Base-by-base conservation (phyloP, 2,113 vertebrate species). In the Amazona vittata region DNA sequence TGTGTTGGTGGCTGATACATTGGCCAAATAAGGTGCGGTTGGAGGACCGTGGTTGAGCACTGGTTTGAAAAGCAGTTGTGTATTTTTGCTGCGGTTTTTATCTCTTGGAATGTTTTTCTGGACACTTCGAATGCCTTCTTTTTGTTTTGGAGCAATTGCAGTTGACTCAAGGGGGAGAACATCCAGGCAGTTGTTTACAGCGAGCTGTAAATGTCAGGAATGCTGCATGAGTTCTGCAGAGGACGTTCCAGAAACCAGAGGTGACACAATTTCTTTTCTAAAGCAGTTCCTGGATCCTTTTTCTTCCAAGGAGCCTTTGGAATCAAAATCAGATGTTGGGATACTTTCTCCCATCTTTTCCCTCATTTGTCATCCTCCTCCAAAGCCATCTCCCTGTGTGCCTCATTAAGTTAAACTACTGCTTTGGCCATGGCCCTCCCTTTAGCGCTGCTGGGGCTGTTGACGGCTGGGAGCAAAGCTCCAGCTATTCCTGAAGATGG, bases 111-210 rank as follows among this genome's bases (percentile, higher is more conserved):
- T 80, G 49, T 39, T 91, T 89, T 68, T 75, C 46, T 64, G 50
- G 53, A 33, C 55, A 43, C 39, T 92, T 84, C 22, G 83, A 15
- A 74, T 86, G 47, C n/a, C 2, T 9, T 80, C 29, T 35, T 29
- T 49, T 84, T 76, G 64, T 39, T 69, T 47, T 44, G 39, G 67
- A 87, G 67, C 67, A 50, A 52, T 90, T 37, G 65, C 13, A 15
- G 77, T 93, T 86, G 79, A n/a, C 73, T 89, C 46, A 3, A 2
- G 65, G 81, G 50, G 55, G 94, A 83, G 55, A 84, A 47, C 64
- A 65, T 50, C 69, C 81, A 89, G 94, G 89, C 86, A 50, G 57
- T 73, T 90, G 84, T 93, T 96, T 68, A 64, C 39, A 76, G 86
- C 0, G 2, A 87, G 69, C 86, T 94, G 57, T 64, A 84, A 96